Evolutionary conservation across 2,113 vertebrate genomes (phyloP), one percentile per base, ranked within the genome.

Genomic region (Lophotis ruficrista): DNA sequence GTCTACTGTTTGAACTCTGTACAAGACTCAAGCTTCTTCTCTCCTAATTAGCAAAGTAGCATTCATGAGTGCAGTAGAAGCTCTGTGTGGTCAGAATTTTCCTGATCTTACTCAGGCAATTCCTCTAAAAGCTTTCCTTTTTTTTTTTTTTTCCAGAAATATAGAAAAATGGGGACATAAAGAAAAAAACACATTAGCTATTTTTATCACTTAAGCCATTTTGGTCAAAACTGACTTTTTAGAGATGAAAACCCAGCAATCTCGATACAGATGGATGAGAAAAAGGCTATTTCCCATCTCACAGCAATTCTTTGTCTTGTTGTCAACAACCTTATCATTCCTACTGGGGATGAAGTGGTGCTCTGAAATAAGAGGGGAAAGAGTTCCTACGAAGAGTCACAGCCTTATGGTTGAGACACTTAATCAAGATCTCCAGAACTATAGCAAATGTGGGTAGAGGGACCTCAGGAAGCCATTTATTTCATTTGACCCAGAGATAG

Each of bases 261-360:
- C 3, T 53, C 88, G 94, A 96, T 83, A 66, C 12, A 95, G 89
- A 89, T 64, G 37, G 91, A 95, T 95, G 95, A 96, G 87, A 18
- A 89, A 87, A 78, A 87, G 69, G 82, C 62, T 80, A 28, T 90
- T 96, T 87, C 45, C 33, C 57, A 20, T 71, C 73, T 65, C 35
- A n/a, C 51, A 87, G 87, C 56, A 56, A 87, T 93, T 85, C 65
- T 87, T 87, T 76, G 53, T 79, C 82, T 58, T 64, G 77, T 82
- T 96, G 93, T 93, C 94, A 94, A 68, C 72, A 89, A 21, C 73
- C 69, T 96, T 94, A 91, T 96, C 77, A 23, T 75, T 71, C 80
- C 89, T 84, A 5, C 5, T 43, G 93, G 76, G 89, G 28, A 56
- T 89, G 68, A 62, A 83, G 72, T 65, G 56, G 45, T 70, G 87